Percentiles rank a stretch among this genome's conserved stretches.
phyloP scores from a whole-genome alignment of 2,888 invertebrate genomes.

The Tachina fera region DNA sequence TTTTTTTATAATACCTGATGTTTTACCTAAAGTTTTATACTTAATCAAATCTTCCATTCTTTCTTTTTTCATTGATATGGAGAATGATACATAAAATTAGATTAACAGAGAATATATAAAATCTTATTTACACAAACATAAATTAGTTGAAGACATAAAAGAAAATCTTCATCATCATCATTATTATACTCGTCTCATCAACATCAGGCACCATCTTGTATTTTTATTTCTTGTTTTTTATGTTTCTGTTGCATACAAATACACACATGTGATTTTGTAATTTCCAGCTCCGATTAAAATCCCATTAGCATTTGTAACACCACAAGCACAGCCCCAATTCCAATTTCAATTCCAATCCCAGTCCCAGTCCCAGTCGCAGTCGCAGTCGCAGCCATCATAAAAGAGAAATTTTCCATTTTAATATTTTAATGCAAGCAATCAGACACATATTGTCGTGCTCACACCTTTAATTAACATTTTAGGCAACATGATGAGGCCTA shows the following conservation, averaged over 20 bases:
- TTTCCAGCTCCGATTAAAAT: constrained; percentile 55
- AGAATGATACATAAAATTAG: constrained; percentile 17
- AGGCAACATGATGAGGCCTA: background rate
- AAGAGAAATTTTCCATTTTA: constrained; percentile 27
- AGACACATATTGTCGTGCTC: constrained; percentile 15
- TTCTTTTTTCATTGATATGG: no score
- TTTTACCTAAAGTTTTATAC: background rate
- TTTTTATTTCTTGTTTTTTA: background rate
- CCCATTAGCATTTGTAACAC: constrained; percentile 44
- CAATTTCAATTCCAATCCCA: no score
- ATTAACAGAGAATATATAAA: background rate
- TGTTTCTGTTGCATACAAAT: background rate
- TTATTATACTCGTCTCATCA: constrained; percentile 1
- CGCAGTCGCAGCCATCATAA: background rate
- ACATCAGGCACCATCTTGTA: background rate
- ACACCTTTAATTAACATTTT: constrained; percentile 33
- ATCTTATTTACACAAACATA: constrained; percentile 51
- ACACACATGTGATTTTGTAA: constrained; percentile 21
- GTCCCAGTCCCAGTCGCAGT: background rate
- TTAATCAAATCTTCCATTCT: constrained; percentile 1
- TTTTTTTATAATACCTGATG: background rate
- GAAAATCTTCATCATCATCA: constrained; percentile 34
- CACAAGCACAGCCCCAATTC: background rate
- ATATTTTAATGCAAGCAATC: constrained; percentile 1
- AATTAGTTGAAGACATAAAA: constrained; percentile 12